Evolutionary conservation across 2,113 vertebrate genomes (phyloP), one percentile per base, ranked within the genome.

Genomic region (Dendrocopos noguchii): DNA sequence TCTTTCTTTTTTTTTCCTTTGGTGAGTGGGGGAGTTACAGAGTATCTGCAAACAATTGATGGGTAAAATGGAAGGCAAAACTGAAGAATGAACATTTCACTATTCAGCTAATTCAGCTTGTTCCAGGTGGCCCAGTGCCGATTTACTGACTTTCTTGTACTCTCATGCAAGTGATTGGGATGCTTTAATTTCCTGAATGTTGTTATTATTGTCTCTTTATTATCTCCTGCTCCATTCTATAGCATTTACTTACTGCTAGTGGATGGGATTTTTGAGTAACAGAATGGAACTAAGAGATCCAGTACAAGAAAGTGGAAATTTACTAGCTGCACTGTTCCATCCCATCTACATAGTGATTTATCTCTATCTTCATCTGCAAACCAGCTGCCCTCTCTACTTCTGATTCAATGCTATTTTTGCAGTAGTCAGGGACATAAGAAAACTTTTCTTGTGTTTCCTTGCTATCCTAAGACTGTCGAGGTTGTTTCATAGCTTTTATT

Each of bases 361-460:
- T 96, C 47, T 83, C 31, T 59, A n/a, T 81, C 33, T 90, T 93
- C 85, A 88, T 86, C 87, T 91, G 90, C 82, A 94, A 81, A 64
- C 73, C 87, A 92, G 44, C 80, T 90, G 86, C 65, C 66, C 56
- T 65, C 27, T 84, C 25, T 79, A 10, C 29, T 86, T 80, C 19
- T 42, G 34, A 72, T 72, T 88, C 59, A n/a, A 53, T 12, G 47
- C 61, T 86, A 16, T 74, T 74, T 12, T 46, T 74, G 73, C n/a
- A 75, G 29, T 77, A 65, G 55, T 21, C 61, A 76, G 66, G 39
- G 53, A 61, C 24, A 36, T 36, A 53, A 46, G 61, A 50, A 65
- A 75, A 46, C 70, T 67, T 27, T 8, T 74, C 15, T 33, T 83
- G 31, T 50, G 31, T 70, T 94, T 79, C 15, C 39, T 57, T 71